phyloP scores from a whole-genome alignment of 2,888 invertebrate species.

The Phlogophora meticulosa region DNA sequence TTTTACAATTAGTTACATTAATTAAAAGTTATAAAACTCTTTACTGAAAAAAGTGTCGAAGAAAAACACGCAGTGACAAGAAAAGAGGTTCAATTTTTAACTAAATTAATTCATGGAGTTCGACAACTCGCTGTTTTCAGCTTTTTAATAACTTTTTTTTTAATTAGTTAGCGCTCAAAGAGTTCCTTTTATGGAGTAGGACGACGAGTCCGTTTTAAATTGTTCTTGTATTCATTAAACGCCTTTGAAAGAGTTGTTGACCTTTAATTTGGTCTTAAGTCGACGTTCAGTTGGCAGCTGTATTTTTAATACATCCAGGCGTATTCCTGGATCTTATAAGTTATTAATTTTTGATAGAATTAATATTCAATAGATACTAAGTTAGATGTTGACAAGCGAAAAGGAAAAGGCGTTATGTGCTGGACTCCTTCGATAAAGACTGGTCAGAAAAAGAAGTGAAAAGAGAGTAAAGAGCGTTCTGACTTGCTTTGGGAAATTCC shows the following conservation, averaged over 20 bases:
- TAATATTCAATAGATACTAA: neutral
- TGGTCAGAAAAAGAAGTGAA: too few species aligned
- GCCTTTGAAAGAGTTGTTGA: slow-evolving; percentile 69
- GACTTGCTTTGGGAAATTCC: too few species aligned
- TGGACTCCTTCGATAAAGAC: too few species aligned
- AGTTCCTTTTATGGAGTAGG: slow-evolving; percentile 65
- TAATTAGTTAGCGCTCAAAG: slow-evolving; percentile 73
- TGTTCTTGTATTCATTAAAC: slow-evolving; percentile 71
- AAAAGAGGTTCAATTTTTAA: slow-evolving; percentile 71
- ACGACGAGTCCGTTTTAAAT: slow-evolving; percentile 63
- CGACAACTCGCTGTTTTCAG: slow-evolving; percentile 67
- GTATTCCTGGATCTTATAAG: neutral
- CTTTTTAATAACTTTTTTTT: slow-evolving; percentile 73
- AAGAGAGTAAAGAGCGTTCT: too few species aligned
- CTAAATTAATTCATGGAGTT: slow-evolving; percentile 83
- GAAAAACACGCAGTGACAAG: slow-evolving; percentile 71
- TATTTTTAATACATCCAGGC: slow-evolving; percentile 40
- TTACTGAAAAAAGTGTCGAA: slow-evolving; percentile 52
- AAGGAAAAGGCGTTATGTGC: too few species aligned
- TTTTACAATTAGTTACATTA: slow-evolving; percentile 48
- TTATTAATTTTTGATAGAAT: neutral
- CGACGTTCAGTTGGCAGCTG: slow-evolving; percentile 46
- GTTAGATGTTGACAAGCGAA: too few species aligned
- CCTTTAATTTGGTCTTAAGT: slow-evolving; percentile 67
- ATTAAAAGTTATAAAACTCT: slow-evolving; percentile 57